Base-by-base conservation (phyloP, 2,797 vertebrate genomes). In the Onychomys torridus region DNA sequence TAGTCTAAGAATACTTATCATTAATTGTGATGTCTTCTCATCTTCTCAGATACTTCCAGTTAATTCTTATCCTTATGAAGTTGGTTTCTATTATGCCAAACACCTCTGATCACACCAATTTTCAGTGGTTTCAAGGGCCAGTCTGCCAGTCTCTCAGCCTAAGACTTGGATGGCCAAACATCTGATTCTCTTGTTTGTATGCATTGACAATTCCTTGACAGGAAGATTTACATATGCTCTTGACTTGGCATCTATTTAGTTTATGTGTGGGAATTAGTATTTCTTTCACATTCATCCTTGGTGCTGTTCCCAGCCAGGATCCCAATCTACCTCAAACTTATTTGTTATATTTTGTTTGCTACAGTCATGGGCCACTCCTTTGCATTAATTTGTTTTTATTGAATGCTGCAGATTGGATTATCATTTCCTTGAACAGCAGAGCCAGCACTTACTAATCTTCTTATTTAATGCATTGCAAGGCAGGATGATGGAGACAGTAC, bases 361-460 rank as follows among this genome's bases (percentile, higher is more conserved):
- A 71, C n/a, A 65, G 5, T 63, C 27, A 86, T 61, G 57, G 78
- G 9, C 40, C 65, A 67, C 40, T 95, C 21, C 10, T 69, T 95
- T 88, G 57, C 19, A 73, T 73, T 67, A 79, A 95, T 96, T 90
- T 89, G 32, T 67, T 96, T 93, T 89, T 78, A 92, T 82, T 96
- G 90, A 96, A 94, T 87, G 92, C 7, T 55, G 77, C 92, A 91
- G 85, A 86, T 75, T 93, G 67, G 13, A 86, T 96, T 91, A 93
- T 6, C 27, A 5, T 89, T 91, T 71, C 57, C 40, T 93, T 89
- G 93, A 95, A 93, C 3, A 94, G 34, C 10, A 82, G 13, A 43
- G 27, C 12, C 4, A 17, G n/a, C 40, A 73, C 21, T 94, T 88
- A 78, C 78, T 93, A 94, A 95, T 93, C 55, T 79, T 79, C 79